Evolutionary conservation across 64 coral and sea anemone species (phyloP), one percentile per base, ranked within the genome.

Genomic region (Platygyra sinensis): DNA sequence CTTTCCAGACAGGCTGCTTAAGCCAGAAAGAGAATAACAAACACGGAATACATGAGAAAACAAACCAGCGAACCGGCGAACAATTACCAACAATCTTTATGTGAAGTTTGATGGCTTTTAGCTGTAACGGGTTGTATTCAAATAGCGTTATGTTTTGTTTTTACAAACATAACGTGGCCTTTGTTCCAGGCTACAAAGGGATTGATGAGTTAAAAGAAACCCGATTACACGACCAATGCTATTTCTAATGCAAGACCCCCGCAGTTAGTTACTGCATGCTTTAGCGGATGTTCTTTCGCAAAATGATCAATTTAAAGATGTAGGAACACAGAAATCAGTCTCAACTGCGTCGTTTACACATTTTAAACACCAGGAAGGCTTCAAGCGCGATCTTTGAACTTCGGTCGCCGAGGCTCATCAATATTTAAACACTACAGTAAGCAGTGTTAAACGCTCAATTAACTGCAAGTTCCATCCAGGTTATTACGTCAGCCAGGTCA

Each of bases 131-230:
- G 1, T 24, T 22, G 10, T 52, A 85, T 85, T 69, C 62, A 50
- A 20, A 72, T 69, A 39, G 10, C 16, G 22, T 79, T 51, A 0
- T 67, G 30, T 72, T 71, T 69, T 85, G 63, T 85, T 85, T 67
- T 67, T 83, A 71, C 62, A 83, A 83, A 83, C 80, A 83, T 65
- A 33, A 61, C 15, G 12, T 10, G 63, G 20, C 39, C 46, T 85
- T 85, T 69, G 81, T 85, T 85, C 27, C 5, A 28, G 18, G 20
- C 10, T 71, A 71, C 39, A 30, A 85, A 85, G 64, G 81, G 24
- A 13, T 42, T 25, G 32, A 46, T 51, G 59, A 24, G 30, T 65
- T 39, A 32, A 42, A 83, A 83, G 59, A 20, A 83, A 85, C 33
- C 50, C 10, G 30, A n/a, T 65, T 54, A 24, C 60, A n/a, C 32